phyloP scores from a whole-genome alignment of 2,888 invertebrate species.

The Phalangium opilio region DNA sequence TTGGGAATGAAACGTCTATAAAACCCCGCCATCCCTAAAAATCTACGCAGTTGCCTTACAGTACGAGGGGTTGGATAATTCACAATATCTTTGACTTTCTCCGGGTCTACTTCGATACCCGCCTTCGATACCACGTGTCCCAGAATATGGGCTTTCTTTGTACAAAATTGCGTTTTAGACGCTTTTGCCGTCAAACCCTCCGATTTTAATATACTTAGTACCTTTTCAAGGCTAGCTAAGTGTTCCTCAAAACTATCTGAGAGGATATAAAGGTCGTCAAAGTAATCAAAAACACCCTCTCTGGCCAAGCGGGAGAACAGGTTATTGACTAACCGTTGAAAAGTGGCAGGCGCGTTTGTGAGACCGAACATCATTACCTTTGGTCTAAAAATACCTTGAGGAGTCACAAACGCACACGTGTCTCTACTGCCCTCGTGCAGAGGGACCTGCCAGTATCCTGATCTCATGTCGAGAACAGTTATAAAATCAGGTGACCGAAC shows the following conservation, averaged over 20 bases:
- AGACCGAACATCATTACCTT: conserved; percentile 23
- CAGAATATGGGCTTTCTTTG: conserved; percentile 7
- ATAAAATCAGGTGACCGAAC: too few species aligned
- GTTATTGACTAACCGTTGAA: conserved; percentile 22
- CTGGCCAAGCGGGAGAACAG: conserved; percentile 15
- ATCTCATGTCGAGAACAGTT: too few species aligned
- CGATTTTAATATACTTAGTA: conserved; percentile 14
- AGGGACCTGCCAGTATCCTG: too few species aligned
- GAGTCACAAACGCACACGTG: conserved; percentile 18
- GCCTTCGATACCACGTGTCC: conserved; percentile 8
- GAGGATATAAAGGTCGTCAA: conserved; percentile 21
- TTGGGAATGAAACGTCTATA: conserved; percentile 7
- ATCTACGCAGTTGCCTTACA: background rate
- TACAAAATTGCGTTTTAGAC: conserved; percentile 17
- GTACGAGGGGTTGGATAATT: conserved; percentile 13
- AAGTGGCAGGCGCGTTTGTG: conserved; percentile 20
- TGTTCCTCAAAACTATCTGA: conserved; percentile 18
- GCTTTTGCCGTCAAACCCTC: conserved; percentile 18
- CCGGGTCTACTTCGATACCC: conserved; percentile 4
- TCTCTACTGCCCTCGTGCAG: too few species aligned
- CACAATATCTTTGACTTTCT: background rate
- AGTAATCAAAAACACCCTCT: conserved; percentile 17
- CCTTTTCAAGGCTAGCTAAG: conserved; percentile 7
- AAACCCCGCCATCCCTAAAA: conserved; percentile 1
- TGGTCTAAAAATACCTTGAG: conserved; percentile 22